Conservation (phyloP, 2,797 vertebrate genomes). For the Pagetopsis macropterus region DNA sequence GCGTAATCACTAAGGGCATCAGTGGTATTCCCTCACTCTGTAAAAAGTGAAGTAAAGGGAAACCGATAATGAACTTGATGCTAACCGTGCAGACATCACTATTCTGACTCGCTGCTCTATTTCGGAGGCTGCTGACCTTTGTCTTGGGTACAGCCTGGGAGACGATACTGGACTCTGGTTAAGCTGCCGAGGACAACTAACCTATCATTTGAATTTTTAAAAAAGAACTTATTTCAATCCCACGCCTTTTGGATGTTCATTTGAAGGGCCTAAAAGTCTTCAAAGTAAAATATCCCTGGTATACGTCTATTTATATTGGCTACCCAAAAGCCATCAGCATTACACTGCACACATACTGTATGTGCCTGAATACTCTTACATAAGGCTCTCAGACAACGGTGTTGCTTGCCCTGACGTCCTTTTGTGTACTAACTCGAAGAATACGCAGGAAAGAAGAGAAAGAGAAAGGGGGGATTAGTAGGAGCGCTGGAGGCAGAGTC, state of each 20-base stretch:
- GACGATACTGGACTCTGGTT: constrained; percentile 13
- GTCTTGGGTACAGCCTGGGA: constrained; percentile 7
- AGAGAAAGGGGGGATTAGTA: constrained; percentile 70
- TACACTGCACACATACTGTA: constrained; percentile 18
- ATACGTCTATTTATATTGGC: background rate
- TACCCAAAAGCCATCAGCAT: constrained; percentile 2
- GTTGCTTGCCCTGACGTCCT: constrained; percentile 10
- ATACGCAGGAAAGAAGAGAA: constrained; percentile 35
- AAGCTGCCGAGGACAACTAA: background rate
- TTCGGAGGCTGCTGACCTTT: constrained; percentile 32
- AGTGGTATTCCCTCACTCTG: background rate
- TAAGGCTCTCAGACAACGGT: constrained; percentile 44
- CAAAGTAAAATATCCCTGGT: background rate
- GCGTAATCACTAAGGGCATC: background rate
- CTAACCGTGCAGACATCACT: background rate
- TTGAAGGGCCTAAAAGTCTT: background rate
- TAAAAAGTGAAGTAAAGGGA: constrained; percentile 9
- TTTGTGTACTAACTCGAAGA: constrained; percentile 40
- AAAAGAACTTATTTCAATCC: too few relatives aligned
- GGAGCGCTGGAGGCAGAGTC: constrained; percentile 54
- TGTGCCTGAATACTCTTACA: constrained; percentile 40
- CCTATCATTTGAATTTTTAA: too few relatives aligned
- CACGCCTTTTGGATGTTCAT: background rate
- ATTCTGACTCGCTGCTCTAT: constrained; percentile 10
- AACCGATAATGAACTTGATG: constrained; percentile 12